A percentile compares a stretch with the other conserved stretches of the same genome.
These are phyloP conservation scores for Hystrix brachyura DNA, from an alignment of 2,113 vertebrate genomes.

Conservation along the genomic window DNA sequence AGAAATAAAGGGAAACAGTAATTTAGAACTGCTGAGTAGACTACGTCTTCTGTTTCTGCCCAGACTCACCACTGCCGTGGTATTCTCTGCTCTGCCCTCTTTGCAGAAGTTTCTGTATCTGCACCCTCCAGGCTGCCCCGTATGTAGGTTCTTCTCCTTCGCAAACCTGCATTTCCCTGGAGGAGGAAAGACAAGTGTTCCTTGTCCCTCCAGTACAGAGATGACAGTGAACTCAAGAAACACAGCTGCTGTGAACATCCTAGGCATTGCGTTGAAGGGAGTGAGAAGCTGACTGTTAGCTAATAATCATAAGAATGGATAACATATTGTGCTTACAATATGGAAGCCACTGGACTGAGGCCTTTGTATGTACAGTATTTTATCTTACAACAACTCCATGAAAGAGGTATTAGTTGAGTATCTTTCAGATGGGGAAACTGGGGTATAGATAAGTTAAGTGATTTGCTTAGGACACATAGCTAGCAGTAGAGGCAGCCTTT, in stretches of 20 bases:
- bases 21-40: neutral
- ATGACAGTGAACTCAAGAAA: neutral
- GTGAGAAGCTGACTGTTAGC: neutral
- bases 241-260: neutral
- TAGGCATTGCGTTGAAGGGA: neutral
- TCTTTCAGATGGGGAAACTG: neutral
- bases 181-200: neutral
- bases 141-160: neutral
- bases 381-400: neutral
- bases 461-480: neutral
- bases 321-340: neutral
- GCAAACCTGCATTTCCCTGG: neutral
- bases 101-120: rapidly evolving
- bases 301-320: neutral
- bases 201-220: neutral
- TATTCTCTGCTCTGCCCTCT: neutral
- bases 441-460: neutral
- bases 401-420: neutral
- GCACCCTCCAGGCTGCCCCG: neutral
- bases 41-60: neutral
- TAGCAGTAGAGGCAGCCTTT: neutral
- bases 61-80: neutral
- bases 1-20: neutral
- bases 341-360: neutral
- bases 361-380: neutral